Percentiles rank a stretch among this genome's conserved stretches.
Conservation (phyloP, 2,888 invertebrate genomes). For the Chrysolina oricalcia region DNA sequence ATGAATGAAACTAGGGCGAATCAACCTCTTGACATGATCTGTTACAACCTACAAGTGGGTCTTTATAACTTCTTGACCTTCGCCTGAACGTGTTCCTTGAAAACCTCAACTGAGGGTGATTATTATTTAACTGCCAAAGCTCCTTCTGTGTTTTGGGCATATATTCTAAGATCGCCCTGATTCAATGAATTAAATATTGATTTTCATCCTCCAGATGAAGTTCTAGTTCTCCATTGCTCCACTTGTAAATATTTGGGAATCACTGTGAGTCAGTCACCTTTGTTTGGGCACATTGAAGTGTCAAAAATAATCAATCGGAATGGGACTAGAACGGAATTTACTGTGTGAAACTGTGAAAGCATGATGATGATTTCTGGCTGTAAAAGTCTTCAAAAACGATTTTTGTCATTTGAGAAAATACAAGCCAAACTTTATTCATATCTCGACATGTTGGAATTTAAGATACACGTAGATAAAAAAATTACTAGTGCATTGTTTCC, state of each 20-base stretch:
- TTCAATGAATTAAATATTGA: slow-evolving; percentile 42
- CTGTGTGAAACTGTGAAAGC: too few species aligned
- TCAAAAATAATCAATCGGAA: too few species aligned
- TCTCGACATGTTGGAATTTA: too few species aligned
- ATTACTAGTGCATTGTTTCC: too few species aligned
- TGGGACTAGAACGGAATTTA: too few species aligned
- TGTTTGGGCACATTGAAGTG: slow-evolving; percentile 25
- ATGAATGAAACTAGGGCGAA: not conserved
- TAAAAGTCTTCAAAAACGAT: too few species aligned
- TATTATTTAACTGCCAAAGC: not conserved
- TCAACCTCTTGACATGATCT: not conserved
- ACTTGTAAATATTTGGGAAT: slow-evolving; percentile 44
- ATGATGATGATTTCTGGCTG: too few species aligned
- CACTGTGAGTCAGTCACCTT: slow-evolving; percentile 46
- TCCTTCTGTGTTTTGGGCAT: not conserved
- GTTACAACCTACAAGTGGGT: slow-evolving; percentile 35
- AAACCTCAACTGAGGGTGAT: not conserved
- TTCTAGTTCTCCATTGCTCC: slow-evolving; percentile 39
- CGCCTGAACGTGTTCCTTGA: not conserved
- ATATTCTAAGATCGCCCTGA: slow-evolving; percentile 21
- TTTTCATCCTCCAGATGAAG: slow-evolving; percentile 34
- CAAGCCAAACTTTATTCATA: too few species aligned
- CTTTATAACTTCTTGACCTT: slow-evolving; percentile 9
- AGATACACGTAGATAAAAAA: too few species aligned
- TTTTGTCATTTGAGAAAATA: too few species aligned